Percentiles rank a stretch among this genome's conserved stretches.
These are phyloP conservation scores for Streblospio benedicti DNA, from an alignment of 1,140 invertebrate genomes.

Conservation along the genomic window DNA sequence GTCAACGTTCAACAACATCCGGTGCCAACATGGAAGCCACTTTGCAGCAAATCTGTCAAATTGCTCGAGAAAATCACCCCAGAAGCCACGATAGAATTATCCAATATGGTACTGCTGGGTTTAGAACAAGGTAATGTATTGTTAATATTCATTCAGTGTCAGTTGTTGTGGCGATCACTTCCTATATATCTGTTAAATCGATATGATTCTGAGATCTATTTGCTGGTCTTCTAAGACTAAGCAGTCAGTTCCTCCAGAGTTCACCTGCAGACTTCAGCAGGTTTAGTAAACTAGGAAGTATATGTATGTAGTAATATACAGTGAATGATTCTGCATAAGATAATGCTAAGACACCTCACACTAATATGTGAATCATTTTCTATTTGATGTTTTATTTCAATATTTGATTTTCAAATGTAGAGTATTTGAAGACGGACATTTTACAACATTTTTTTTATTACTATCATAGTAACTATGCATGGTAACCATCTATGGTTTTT, in stretches of 20 bases:
- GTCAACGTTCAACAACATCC: too few species aligned
- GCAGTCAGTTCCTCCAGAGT: slow-evolving; percentile 10
- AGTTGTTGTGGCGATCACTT: slow-evolving; percentile 6
- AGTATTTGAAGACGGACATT: too few species aligned
- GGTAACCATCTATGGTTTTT: too few species aligned
- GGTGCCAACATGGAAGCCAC: too few species aligned
- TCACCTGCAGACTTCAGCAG: slow-evolving; percentile 4
- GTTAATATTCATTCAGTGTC: too few species aligned
- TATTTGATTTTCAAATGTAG: too few species aligned
- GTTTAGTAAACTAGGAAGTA: background rate
- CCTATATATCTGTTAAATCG: background rate
- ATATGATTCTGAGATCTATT: background rate
- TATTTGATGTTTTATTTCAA: too few species aligned
- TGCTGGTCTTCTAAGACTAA: slow-evolving; percentile 1
- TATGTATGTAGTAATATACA: slow-evolving; percentile 10
- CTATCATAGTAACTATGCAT: too few species aligned
- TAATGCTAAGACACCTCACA: background rate
- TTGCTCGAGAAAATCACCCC: slow-evolving; percentile 38
- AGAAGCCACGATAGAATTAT: slow-evolving; percentile 40
- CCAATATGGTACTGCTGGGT: slow-evolving; percentile 64
- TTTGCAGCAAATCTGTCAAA: too few species aligned
- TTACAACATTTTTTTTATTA: too few species aligned
- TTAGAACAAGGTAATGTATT: slow-evolving; percentile 54
- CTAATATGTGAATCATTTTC: too few species aligned
- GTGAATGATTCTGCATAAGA: background rate